Evolutionary conservation across 2,888 invertebrate species (phyloP).

Genomic region (Phragmatobia fuliginosa): DNA sequence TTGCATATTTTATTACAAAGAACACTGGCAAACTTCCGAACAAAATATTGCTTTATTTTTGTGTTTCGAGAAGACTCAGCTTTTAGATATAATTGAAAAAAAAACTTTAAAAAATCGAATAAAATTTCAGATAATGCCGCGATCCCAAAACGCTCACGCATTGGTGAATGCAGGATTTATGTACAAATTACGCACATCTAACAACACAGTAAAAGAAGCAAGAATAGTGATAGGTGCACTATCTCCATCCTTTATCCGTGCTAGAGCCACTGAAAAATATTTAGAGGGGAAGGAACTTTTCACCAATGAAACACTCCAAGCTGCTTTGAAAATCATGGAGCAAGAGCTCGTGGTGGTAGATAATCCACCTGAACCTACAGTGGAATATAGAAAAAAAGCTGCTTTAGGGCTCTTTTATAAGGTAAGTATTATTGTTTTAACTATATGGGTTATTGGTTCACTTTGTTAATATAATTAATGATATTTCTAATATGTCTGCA

Average conservation of each 20-base stretch:
- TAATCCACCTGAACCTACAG: constrained; percentile 83
- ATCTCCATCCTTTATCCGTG: constrained; percentile 74
- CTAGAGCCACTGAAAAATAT: constrained; percentile 81
- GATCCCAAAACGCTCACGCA: constrained; percentile 91
- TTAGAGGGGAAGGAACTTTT: constrained; percentile 74
- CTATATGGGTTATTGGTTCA: neutral
- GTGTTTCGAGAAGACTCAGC: no score
- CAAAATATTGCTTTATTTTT: no score
- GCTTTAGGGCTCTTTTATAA: constrained; percentile 88
- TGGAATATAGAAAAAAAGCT: constrained; percentile 85
- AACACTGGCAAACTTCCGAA: no score
- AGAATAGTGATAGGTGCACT: constrained; percentile 87
- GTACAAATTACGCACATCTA: constrained; percentile 62
- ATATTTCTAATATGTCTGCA: neutral
- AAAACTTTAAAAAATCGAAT: no score
- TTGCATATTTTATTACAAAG: no score
- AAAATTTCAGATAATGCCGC: constrained; percentile 88
- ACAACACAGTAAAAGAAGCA: constrained; percentile 63
- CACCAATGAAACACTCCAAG: constrained; percentile 73
- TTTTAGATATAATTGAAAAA: no score
- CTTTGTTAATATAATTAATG: neutral
- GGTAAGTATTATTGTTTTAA: constrained; percentile 63
- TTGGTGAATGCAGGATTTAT: constrained; percentile 91
- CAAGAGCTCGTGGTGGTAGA: constrained; percentile 62
- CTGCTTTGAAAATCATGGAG: constrained; percentile 58